Percentiles rank a stretch among this genome's conserved stretches.
Evolutionary conservation across 2,113 vertebrate genomes (phyloP).

Genomic region (Gymnorhina tibicen): DNA sequence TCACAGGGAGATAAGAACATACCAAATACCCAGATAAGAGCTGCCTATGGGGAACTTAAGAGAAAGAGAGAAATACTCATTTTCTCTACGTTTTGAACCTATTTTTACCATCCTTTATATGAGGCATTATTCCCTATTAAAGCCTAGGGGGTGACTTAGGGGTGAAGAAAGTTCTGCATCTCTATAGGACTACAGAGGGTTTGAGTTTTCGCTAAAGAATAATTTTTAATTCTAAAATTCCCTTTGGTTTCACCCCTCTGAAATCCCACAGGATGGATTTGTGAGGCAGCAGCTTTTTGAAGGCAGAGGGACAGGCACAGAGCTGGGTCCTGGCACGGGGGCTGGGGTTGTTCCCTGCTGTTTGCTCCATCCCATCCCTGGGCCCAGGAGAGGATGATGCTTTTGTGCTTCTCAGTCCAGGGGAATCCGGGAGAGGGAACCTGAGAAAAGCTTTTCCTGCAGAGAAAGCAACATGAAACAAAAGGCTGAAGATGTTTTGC

Average conservation of each 20-base stretch:
- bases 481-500: not conserved
- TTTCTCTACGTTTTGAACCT: not conserved
- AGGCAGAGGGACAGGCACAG: not conserved
- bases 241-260: not conserved
- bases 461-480: not conserved
- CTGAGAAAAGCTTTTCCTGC: not conserved
- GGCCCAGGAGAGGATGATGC: not conserved
- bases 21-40: not conserved
- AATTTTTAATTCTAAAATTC: not conserved
- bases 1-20: not conserved
- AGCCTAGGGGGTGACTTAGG: not conserved
- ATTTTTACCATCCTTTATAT: not conserved
- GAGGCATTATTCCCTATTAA: not conserved
- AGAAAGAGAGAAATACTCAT: not conserved
- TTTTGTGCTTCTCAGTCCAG: not conserved
- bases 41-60: not conserved
- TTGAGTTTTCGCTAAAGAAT: not conserved
- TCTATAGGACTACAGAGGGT: not conserved
- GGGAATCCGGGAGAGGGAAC: not conserved
- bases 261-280: not conserved
- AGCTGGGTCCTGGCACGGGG: not conserved
- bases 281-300: not conserved
- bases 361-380: not conserved
- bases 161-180: not conserved
- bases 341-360: not conserved